Evolutionary conservation across 2,888 invertebrate genomes (phyloP), one percentile per base, ranked within the genome.

Genomic region (Tachina lurida): DNA sequence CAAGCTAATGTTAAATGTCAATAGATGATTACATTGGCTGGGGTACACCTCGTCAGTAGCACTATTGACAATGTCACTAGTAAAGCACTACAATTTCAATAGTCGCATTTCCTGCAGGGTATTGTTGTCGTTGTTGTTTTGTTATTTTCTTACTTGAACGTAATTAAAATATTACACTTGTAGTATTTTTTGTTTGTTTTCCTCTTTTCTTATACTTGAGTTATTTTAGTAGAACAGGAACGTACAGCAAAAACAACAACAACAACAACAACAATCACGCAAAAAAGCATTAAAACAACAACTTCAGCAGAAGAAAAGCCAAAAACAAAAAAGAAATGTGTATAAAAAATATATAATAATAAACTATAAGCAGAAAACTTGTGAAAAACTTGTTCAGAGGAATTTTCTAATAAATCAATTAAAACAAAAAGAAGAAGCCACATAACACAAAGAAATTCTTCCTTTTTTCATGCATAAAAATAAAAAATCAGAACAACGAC

Each of bases 121-220:
- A 76, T 77, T 79, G 9, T 71, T 70, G 65, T 65, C 67, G 85
- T 75, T 84, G 65, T 39, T n/a, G n/a, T 68, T 15, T 54, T 70
- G 17, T 70, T 54, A 58, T 78, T 80, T 52, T 80, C 54, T 76
- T 85, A 77, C 83, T 87, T 84, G 84, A 87, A 83, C 87, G 89
- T 90, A 91, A 90, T 91, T 90, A 91, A 91, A 90, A 91, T 90
- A 91, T 90, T 91, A 90, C 91, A 91, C 91, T 91, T 90, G 91
- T 88, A 89, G 87, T 88, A 84, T 54, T 76, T 65, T 52, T 56
- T 76, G 45, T 79, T 79, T 71, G 71, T 87, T 81, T 87, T 87
- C 79, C 62, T 79, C 73, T 78, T 62, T 65, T 87, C 52, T 70
- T 87, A 84, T 87, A 84, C 54, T 74, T 84, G 88, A 88, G 87